Conservation (phyloP, 2,888 invertebrate genomes). For the Catocala nupta region DNA sequence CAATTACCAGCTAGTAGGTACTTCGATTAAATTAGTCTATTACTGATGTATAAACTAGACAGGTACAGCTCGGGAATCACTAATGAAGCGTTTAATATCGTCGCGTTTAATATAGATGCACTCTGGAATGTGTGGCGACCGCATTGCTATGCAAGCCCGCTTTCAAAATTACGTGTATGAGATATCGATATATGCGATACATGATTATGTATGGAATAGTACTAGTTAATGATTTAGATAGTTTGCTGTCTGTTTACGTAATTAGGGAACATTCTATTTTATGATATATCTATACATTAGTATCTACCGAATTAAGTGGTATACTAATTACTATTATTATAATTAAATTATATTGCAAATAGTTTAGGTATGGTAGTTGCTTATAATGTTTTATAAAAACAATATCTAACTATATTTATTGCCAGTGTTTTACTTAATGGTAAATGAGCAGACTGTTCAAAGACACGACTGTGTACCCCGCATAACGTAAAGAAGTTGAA, state of each 20-base stretch:
- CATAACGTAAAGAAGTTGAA: no score
- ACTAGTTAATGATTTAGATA: constrained; percentile 11
- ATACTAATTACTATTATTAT: no score
- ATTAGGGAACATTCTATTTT: no score
- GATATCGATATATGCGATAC: constrained; percentile 14
- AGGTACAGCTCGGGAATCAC: constrained; percentile 36
- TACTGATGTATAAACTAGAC: constrained; percentile 2
- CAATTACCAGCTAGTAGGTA: background rate
- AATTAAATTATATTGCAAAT: no score
- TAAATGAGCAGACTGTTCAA: no score
- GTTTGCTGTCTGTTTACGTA: background rate
- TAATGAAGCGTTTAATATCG: constrained; percentile 68
- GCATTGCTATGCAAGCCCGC: constrained; percentile 50
- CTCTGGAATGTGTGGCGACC: constrained; percentile 54
- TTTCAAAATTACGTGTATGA: constrained; percentile 24
- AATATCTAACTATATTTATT: no score
- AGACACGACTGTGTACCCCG: no score
- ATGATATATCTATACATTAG: no score
- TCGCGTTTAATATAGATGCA: constrained; percentile 16
- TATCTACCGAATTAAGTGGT: no score
- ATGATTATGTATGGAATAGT: background rate
- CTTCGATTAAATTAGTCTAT: constrained; percentile 7
- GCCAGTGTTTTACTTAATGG: no score
- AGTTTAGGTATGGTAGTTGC: no score
- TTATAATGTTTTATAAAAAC: no score